Evolutionary conservation across 1,140 invertebrate genomes (phyloP), one percentile per base, ranked within the genome.

Genomic region (Globodera rostochiensis): DNA sequence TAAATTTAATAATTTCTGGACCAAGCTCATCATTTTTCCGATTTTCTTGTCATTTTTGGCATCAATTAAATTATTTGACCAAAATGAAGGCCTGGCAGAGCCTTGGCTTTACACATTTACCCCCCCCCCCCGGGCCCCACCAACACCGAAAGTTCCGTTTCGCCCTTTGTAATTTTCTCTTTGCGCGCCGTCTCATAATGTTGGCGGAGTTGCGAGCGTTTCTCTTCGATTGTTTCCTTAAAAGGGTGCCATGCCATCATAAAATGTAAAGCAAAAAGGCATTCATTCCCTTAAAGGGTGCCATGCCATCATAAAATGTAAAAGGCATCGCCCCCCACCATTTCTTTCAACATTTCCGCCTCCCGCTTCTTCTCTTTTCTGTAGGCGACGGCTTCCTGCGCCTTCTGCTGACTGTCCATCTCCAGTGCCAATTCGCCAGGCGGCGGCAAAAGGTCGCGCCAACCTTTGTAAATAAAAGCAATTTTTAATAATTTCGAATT

Each of bases 391-490:
- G 95, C 93, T 81, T 93, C 92, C 82, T 92, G 90, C 0, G 94
- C 94, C 79, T 92, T 91, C 91, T 92, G 93, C 93, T 96, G 95
- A 45, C 91, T 92, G 73, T 93, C 91, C 6, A 96, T 94, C 92
- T 98, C 93, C 8, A 96, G 89, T 66, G 97, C 93, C 80, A 93
- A 91, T 86, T 97, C 95, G 0, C 97, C 97, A 71, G 95, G 94
- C 21, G 92, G 88, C 0, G 97, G 97, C 79, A 98, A 90, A 64
- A 85, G 82, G 60, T 94, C 93, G 83, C 93, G 92, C 96, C 96
- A 98, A 19, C 96, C 96, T 87, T 13, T 19, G 45, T 77, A 80
- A 15, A 60, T 5, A 67, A 85, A 71, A 70, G 21, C 36, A 49
- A 80, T 79, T 47, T 64, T 15, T 6, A 19, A 19, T 19, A 19